phyloP scores from a whole-genome alignment of 2,888 invertebrate species.

The Hyposoter dolosus region DNA sequence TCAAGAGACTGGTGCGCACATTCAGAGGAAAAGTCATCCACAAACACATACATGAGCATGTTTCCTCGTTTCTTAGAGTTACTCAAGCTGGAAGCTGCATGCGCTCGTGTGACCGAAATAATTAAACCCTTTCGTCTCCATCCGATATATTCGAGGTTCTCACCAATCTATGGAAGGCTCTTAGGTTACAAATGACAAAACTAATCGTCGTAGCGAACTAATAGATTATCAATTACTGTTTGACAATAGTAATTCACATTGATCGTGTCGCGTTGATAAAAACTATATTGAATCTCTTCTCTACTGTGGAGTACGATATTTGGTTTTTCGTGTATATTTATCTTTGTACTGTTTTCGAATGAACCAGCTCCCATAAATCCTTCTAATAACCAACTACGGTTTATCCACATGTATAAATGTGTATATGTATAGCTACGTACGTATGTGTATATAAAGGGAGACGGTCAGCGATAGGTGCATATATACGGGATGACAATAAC shows the following conservation, averaged over 20 bases:
- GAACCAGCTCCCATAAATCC: slow-evolving; percentile 41
- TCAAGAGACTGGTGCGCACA: slow-evolving; percentile 8
- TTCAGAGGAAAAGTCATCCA: background rate
- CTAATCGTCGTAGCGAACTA: slow-evolving; percentile 1
- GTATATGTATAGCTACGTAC: too few species aligned
- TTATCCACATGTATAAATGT: background rate
- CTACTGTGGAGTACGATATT: background rate
- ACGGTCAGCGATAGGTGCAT: background rate
- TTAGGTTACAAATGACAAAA: slow-evolving; percentile 14
- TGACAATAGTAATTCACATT: background rate
- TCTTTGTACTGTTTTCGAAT: slow-evolving; percentile 5
- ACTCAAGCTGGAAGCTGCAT: slow-evolving; percentile 48
- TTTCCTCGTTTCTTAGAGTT: slow-evolving; percentile 54
- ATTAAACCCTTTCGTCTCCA: slow-evolving; percentile 46
- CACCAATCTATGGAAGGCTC: background rate
- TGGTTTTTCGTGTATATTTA: slow-evolving; percentile 14
- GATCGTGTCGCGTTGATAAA: slow-evolving; percentile 27
- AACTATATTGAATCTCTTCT: slow-evolving; percentile 16
- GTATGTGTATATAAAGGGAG: background rate
- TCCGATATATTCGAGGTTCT: slow-evolving; percentile 20
- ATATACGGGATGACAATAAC: slow-evolving; percentile 48
- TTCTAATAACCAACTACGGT: slow-evolving; percentile 46
- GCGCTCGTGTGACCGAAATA: slow-evolving; percentile 52
- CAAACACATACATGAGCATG: background rate
- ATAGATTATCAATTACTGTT: background rate